Evolutionary conservation across 2,888 invertebrate genomes (phyloP).

Genomic region (Lathronympha strigana): DNA sequence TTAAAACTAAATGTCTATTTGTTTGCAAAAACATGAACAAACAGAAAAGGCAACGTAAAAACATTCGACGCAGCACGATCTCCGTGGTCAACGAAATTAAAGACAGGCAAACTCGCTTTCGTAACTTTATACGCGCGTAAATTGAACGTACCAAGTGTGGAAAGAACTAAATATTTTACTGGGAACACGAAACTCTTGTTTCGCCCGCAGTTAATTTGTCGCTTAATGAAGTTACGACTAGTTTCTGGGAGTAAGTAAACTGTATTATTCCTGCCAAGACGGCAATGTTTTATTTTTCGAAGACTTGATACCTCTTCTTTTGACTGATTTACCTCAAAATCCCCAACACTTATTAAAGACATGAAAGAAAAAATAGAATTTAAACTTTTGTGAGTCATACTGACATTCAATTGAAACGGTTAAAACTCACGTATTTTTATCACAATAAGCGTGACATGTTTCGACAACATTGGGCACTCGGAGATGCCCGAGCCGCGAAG

Average conservation of each 20-base stretch:
- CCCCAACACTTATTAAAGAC: no score
- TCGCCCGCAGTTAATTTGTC: not conserved
- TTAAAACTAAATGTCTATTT: no score
- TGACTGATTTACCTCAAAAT: no score
- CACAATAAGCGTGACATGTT: no score
- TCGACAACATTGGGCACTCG: no score
- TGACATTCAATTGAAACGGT: no score
- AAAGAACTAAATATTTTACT: constrained; percentile 30
- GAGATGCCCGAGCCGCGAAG: no score
- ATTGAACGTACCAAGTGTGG: constrained; percentile 24
- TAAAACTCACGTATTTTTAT: no score
- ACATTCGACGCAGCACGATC: constrained; percentile 47
- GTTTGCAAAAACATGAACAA: not conserved
- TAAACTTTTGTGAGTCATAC: no score
- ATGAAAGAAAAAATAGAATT: no score
- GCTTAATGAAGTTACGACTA: constrained; percentile 6
- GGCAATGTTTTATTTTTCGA: not conserved
- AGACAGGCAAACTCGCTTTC: constrained; percentile 44
- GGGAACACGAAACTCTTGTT: constrained; percentile 5
- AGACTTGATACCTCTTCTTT: not conserved
- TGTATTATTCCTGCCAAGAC: not conserved
- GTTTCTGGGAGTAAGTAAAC: not conserved
- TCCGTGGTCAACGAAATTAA: constrained; percentile 50
- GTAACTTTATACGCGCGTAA: constrained; percentile 38
- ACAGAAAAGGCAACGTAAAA: constrained; percentile 12